Percentiles rank a stretch among this genome's conserved stretches.
Conservation (phyloP, 1,140 invertebrate species). For the Drosophila kurseongensis region DNA sequence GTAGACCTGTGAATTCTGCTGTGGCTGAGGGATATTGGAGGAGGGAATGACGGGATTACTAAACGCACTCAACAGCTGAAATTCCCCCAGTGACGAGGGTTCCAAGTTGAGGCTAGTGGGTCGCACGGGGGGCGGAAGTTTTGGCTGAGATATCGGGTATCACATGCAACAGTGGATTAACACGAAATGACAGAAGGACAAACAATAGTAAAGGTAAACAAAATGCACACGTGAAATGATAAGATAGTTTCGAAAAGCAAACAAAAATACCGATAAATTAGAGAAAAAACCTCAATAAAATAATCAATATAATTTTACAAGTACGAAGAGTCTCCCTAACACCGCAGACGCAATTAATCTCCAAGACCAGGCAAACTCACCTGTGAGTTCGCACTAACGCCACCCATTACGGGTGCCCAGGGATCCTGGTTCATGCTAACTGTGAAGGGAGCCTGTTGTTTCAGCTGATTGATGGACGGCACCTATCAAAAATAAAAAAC, state of each 20-base stretch:
- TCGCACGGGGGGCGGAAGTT: constrained; percentile 51
- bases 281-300: constrained; percentile 49
- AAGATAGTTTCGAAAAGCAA: constrained; percentile 49
- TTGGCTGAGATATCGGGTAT: constrained; percentile 40
- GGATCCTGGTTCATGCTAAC: constrained; percentile 84
- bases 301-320: constrained; percentile 21
- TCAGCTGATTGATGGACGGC: constrained; percentile 86
- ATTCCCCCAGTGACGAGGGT: constrained; percentile 39
- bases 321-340: constrained; percentile 29
- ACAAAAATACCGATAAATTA: constrained; percentile 56
- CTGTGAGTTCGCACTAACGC: constrained; percentile 68
- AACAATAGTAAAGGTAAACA: constrained; percentile 39
- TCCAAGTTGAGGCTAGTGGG: constrained; percentile 61
- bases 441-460: constrained; percentile 85
- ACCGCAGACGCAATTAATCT: constrained; percentile 22
- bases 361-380: constrained; percentile 49
- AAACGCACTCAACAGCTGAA: constrained; percentile 63
- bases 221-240: constrained; percentile 60
- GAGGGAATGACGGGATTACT: constrained; percentile 63
- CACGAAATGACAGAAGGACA: constrained; percentile 31
- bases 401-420: constrained; percentile 82
- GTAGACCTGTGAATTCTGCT: constrained; percentile 44
- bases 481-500: constrained; percentile 44
- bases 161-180: constrained; percentile 68
- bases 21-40: constrained; percentile 39